Conservation (phyloP, 2,888 invertebrate genomes). For the Biston betularia region DNA sequence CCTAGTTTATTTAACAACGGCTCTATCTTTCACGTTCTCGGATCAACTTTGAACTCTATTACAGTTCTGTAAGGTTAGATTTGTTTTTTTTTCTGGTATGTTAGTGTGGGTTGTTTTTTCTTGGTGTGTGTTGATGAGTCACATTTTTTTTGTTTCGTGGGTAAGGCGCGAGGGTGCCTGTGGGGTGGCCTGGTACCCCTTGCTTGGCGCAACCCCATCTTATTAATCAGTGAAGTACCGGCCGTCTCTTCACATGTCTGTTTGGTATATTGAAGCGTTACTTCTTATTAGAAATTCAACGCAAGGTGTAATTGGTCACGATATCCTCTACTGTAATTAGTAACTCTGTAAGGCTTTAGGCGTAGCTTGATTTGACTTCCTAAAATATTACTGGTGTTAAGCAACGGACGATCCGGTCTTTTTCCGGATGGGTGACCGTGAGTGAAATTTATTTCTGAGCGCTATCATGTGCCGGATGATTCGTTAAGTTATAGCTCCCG, state of each 20-base stretch:
- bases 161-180: conserved; percentile 83
- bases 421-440: too few relatives aligned
- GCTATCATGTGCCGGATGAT: too few relatives aligned
- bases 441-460: too few relatives aligned
- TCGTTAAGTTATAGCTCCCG: too few relatives aligned
- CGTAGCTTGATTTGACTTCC: background rate
- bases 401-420: too few relatives aligned
- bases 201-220: conserved; percentile 84
- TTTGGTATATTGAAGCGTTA: conserved; percentile 69
- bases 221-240: conserved; percentile 86
- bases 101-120: conserved; percentile 70
- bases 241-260: conserved; percentile 84
- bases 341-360: background rate
- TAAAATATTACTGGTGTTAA: too few relatives aligned
- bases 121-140: conserved; percentile 86
- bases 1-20: conserved; percentile 73
- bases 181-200: conserved; percentile 80
- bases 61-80: conserved; percentile 70
- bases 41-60: conserved; percentile 63
- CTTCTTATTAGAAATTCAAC: conserved; percentile 75
- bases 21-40: conserved; percentile 56
- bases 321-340: conserved; percentile 21
- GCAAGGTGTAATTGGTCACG: conserved; percentile 47
- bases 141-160: conserved; percentile 87
- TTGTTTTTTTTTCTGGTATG: conserved; percentile 61